Evolutionary conservation across 2,113 vertebrate species (phyloP), one percentile per base, ranked within the genome.

Genomic region (Lophotis ruficrista): DNA sequence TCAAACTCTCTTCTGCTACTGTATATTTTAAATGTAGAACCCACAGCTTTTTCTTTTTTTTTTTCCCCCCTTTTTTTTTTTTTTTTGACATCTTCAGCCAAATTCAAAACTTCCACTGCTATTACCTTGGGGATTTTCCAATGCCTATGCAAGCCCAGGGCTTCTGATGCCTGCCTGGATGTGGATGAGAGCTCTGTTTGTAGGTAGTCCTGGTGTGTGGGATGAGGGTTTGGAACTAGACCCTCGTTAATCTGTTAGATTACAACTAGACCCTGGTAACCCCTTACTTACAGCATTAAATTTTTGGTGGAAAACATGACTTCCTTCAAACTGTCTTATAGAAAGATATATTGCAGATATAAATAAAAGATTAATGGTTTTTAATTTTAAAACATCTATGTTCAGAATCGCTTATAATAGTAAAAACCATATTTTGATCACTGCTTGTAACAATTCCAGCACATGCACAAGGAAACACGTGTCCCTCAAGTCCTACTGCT

Each of bases 111-210:
- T 83, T 85, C 9, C 76, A 28, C 47, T 73, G 50, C 21, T 64
- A 8, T 53, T 86, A 30, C 30, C 33, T 38, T 41, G 8, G 30
- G 51, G 27, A 61, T 83, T 92, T 90, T 70, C 30, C 50, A 81
- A 16, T 3, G 9, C 6, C 23, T 50, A 19, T 24, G 28, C 1
- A 5, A 80, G 16, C 38, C 25, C 24, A n/a, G 54, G 45, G 50
- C 22, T 91, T 69, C 54, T 33, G 27, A 54, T 0, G 0, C 13
- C 7, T 0, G 0, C 12, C 2, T 1, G 28, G 21, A 5, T 50
- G 10, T 31, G 47, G 51, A 66, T 81, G 47, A 78, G 51, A 54
- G 24, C 43, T 10, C 10, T 62, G 24, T 35, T 71, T 38, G 22
- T 45, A 66, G 43, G 37, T 11, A 82, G n/a, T 35, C 27, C 31